phyloP scores from a whole-genome alignment of 92 coral and sea anemone species.

The Epizoanthus stellaris region DNA sequence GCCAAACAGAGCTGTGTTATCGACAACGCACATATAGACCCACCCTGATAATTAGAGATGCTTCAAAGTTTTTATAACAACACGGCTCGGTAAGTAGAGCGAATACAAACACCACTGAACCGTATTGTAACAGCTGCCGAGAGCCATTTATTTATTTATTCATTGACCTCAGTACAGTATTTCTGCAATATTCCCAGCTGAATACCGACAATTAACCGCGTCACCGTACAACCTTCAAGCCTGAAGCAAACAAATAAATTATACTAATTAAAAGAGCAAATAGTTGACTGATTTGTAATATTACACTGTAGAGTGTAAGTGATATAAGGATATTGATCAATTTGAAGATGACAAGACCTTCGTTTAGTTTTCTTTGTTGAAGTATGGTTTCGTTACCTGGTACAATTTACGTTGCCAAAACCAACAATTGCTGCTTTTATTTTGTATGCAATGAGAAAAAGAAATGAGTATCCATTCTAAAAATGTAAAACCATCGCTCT shows the following conservation, averaged over 20 bases:
- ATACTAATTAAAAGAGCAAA: background rate
- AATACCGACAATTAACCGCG: background rate
- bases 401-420: no score
- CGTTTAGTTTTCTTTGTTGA: no score
- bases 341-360: no score
- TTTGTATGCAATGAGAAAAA: no score
- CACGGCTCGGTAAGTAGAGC: background rate
- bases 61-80: background rate
- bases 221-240: slow-evolving; percentile 7
- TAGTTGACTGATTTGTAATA: no score
- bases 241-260: background rate
- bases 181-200: background rate
- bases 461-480: no score
- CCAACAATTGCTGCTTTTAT: no score
- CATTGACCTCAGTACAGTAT: background rate
- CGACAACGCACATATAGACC: background rate
- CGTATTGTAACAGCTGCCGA: background rate
- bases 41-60: background rate
- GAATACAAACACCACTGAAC: background rate
- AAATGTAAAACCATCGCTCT: no score
- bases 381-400: no score
- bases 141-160: no score
- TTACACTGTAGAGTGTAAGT: no score
- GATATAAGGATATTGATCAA: no score
- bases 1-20: background rate